Base-by-base conservation (phyloP, 2,888 invertebrate genomes). In the Papilio protenor region DNA sequence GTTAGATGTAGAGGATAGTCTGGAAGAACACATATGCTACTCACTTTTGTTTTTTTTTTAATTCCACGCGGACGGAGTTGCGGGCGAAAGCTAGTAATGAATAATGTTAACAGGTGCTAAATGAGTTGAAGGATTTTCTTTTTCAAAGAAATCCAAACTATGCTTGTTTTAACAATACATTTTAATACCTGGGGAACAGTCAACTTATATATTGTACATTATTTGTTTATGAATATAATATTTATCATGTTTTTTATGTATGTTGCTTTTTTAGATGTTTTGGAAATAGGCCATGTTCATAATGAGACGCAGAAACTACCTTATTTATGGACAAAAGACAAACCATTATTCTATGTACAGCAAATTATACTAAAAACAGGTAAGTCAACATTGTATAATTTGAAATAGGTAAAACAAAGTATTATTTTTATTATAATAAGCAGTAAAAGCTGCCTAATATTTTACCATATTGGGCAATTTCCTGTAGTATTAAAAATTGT, bases 301-400 rank as follows among this genome's bases (percentile, higher is more conserved):
- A 95, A 95, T 89, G 92, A 94, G 86, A 94, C 94, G 59, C 92
- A 91, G 81, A 91, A 89, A 82, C 91, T 95, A 76, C 95, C 95
- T 72, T 95, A 96, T 84, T 91, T 96, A 57, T 96, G 96, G 96
- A 95, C 95, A 0, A 95, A 96, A 83, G 96, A 96, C 77, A 96
- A 95, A 81, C 96, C 96, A 18, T 95, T 96, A 81, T 93, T 97
- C 73, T 97, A 96, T 88, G 95, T 97, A 12, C 97, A 97, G 88
- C 97, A 97, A 93, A 96, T 97, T 81, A 95, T 97, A 71, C 90
- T 97, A 85, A 96, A 96, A 85, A 95, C 96, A 81, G 95, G 95
- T 94, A 88, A 83, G 82, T 81, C 45, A 11, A 61, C 2, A 61
- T 5, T 69, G 4, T 66, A 21, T 18, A 66, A n/a, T n/a, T 45